Conservation (phyloP, 2,113 vertebrate species). For the Plestiodon gilberti region DNA sequence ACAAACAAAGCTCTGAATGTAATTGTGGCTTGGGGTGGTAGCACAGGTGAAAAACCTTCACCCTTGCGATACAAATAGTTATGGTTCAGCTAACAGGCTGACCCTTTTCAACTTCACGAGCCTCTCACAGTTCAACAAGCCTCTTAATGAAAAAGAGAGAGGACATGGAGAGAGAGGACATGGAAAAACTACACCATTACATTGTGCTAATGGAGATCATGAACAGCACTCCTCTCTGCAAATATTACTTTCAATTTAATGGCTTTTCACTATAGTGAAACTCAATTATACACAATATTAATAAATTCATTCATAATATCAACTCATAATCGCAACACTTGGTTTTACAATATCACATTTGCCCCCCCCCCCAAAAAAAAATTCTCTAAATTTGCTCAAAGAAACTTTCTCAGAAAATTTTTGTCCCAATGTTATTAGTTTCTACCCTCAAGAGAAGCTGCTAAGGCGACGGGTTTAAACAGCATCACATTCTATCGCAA, state of each 20-base stretch:
- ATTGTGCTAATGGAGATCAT: neutral
- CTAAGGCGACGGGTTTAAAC: neutral
- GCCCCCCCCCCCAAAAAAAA: neutral
- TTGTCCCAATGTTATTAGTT: neutral
- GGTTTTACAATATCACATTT: neutral
- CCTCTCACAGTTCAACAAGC: neutral
- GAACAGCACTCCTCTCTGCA: neutral
- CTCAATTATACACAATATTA: neutral
- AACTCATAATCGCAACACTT: neutral
- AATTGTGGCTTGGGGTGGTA: neutral
- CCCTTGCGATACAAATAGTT: neutral
- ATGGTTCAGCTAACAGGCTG: neutral
- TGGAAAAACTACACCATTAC: neutral
- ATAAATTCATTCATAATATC: neutral
- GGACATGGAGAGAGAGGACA: neutral
- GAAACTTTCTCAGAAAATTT: neutral
- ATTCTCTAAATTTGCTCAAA: neutral
- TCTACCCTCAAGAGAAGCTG: neutral
- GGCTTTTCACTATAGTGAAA: neutral
- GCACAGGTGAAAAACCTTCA: neutral
- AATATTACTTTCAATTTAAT: neutral
- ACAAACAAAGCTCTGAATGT: neutral
- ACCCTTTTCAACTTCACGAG: neutral
- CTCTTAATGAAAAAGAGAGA: neutral
- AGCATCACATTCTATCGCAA: neutral